Evolutionary conservation across 2,888 invertebrate genomes (phyloP).

Genomic region (Agriopis marginaria): DNA sequence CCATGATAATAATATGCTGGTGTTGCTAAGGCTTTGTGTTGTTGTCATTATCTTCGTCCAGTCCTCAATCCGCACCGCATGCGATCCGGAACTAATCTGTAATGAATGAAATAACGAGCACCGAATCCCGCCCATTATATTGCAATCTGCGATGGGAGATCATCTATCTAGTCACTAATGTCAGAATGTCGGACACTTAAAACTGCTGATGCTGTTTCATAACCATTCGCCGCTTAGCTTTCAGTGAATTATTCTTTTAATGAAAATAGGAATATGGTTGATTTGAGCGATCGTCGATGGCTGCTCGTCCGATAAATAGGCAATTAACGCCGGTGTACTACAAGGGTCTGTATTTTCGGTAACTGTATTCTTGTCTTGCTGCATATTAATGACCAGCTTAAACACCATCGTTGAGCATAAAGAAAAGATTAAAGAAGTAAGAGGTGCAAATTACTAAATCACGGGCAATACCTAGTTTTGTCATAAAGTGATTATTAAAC

Average conservation of each 20-base stretch:
- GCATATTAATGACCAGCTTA: too few species aligned
- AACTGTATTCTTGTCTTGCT: too few species aligned
- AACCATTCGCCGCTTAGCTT: background rate
- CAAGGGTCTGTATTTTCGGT: too few species aligned
- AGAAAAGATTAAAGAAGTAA: too few species aligned
- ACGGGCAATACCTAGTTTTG: too few species aligned
- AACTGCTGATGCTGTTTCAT: background rate
- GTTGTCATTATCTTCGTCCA: background rate
- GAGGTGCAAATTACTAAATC: too few species aligned
- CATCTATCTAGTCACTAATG: conserved; percentile 5
- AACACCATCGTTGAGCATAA: too few species aligned
- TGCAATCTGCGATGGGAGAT: conserved; percentile 4
- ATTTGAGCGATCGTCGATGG: too few species aligned
- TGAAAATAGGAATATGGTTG: background rate
- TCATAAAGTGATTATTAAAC: too few species aligned
- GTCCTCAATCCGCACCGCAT: background rate
- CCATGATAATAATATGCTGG: too few species aligned
- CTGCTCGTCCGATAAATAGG: too few species aligned
- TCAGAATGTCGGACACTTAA: background rate
- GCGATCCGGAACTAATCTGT: conserved; percentile 7
- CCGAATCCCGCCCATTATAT: conserved; percentile 2
- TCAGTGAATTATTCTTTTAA: background rate
- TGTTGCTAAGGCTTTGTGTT: background rate
- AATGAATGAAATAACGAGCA: conserved; percentile 2
- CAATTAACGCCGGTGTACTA: background rate